A percentile compares a stretch with the other conserved stretches of the same genome.
phyloP scores from a whole-genome alignment of 2,113 vertebrate species.

The Pollachius pollachius region DNA sequence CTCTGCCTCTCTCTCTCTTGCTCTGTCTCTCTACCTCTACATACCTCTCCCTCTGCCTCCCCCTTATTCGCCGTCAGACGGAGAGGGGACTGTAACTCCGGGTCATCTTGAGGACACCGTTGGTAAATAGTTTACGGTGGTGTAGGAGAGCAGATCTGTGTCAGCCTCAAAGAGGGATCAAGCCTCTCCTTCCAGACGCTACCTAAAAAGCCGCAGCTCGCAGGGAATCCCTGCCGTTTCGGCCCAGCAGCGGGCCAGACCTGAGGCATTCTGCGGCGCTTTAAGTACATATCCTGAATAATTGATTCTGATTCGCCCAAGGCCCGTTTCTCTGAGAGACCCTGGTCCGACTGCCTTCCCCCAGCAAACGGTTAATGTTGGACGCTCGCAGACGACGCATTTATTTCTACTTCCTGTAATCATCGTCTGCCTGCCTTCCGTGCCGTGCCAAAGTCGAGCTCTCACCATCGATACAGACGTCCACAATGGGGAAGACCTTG shows the following conservation, averaged over 20 bases:
- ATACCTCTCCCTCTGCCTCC: too few relatives aligned
- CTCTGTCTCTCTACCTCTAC: too few relatives aligned
- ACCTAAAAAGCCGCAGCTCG: conserved; percentile 38
- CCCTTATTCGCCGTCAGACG: not conserved
- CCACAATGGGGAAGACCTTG: conserved; percentile 23
- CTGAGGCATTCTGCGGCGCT: not conserved
- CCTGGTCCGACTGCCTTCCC: conserved; percentile 21
- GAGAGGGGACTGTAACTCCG: conserved; percentile 2
- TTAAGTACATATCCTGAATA: conserved; percentile 34
- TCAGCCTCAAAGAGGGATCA: conserved; percentile 21
- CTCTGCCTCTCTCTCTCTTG: too few relatives aligned
- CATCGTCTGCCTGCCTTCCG: conserved; percentile 26
- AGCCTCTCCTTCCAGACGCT: conserved; percentile 11
- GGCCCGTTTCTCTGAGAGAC: conserved; percentile 17
- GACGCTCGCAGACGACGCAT: not conserved
- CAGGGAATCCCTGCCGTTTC: conserved; percentile 38
- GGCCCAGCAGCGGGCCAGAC: conserved; percentile 33
- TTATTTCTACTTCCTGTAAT: conserved; percentile 55
- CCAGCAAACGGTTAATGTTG: not conserved
- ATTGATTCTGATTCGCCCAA: conserved; percentile 56
- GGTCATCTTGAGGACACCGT: conserved; percentile 13
- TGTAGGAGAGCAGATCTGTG: conserved; percentile 8
- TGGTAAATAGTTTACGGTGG: conserved; percentile 47
- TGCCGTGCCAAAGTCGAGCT: not conserved
- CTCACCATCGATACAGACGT: conserved; percentile 33